Evolutionary conservation across 2,113 vertebrate genomes (phyloP).

Genomic region (Etia nguti): DNA sequence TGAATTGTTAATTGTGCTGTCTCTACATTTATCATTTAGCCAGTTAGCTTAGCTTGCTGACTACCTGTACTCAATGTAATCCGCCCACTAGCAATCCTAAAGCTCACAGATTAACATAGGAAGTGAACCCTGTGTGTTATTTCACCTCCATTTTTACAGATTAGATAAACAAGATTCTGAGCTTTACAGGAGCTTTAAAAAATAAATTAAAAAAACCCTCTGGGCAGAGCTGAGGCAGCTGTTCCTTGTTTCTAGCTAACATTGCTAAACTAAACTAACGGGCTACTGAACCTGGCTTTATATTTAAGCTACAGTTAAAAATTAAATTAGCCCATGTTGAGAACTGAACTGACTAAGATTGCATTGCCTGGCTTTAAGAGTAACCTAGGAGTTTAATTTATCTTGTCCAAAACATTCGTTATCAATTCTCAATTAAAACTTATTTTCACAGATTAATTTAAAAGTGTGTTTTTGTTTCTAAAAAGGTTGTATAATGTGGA

Average conservation of each 20-base stretch:
- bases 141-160: neutral
- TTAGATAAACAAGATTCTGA: neutral
- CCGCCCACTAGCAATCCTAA: neutral
- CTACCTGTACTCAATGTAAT: neutral
- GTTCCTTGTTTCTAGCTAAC: neutral
- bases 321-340: neutral
- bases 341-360: neutral
- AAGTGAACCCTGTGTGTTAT: neutral
- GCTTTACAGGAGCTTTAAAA: neutral
- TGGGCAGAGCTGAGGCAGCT: neutral
- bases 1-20: neutral
- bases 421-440: neutral
- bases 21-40: neutral
- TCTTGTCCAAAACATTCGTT: conserved; percentile 1
- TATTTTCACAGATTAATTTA: neutral
- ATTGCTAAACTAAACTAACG: neutral
- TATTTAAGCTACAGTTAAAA: neutral
- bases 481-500: neutral
- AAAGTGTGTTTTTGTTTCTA: neutral
- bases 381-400: conserved; percentile 12
- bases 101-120: neutral
- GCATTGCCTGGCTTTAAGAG: conserved; percentile 13
- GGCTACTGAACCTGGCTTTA: neutral
- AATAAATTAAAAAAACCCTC: neutral
- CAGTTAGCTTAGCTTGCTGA: neutral